These are phyloP conservation scores for Beris chalybata DNA, from an alignment of 2,888 invertebrate species.

Conservation along the genomic window DNA sequence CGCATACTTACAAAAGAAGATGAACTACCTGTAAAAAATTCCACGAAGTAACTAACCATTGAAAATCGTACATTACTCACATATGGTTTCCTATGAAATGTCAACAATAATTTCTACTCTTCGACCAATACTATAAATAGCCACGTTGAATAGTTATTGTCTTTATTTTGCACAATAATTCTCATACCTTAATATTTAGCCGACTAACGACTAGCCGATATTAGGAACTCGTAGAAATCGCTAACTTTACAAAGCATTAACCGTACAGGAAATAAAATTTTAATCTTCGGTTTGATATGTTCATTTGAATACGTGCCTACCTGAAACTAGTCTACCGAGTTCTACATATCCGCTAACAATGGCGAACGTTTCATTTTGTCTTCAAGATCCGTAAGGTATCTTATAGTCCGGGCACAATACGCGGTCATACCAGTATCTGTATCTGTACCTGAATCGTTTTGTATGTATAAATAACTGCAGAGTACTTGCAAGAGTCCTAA, in stretches of 20 bases:
- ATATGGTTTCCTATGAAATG: too few species aligned
- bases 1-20: too few species aligned
- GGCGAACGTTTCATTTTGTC: too few species aligned
- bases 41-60: too few species aligned
- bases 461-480: conserved; percentile 18
- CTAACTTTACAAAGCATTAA: background rate
- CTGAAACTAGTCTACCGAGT: conserved; percentile 8
- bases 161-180: conserved; percentile 27
- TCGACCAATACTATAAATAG: conserved; percentile 32
- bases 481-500: conserved; percentile 13
- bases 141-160: conserved; percentile 28
- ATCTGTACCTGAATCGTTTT: conserved; percentile 20
- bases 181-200: conserved; percentile 1
- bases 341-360: too few species aligned
- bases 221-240: background rate
- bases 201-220: conserved; percentile 19
- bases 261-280: conserved; percentile 26
- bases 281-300: conserved; percentile 35
- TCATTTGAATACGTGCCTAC: conserved; percentile 34
- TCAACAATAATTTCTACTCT: conserved; percentile 3
- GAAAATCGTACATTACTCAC: too few species aligned
- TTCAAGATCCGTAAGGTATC: too few species aligned
- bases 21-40: too few species aligned
- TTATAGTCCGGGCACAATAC: too few species aligned
- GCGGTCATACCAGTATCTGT: background rate